phyloP scores from a whole-genome alignment of 35 echinoderm and acorn worm species.

The Antedon bifida region DNA sequence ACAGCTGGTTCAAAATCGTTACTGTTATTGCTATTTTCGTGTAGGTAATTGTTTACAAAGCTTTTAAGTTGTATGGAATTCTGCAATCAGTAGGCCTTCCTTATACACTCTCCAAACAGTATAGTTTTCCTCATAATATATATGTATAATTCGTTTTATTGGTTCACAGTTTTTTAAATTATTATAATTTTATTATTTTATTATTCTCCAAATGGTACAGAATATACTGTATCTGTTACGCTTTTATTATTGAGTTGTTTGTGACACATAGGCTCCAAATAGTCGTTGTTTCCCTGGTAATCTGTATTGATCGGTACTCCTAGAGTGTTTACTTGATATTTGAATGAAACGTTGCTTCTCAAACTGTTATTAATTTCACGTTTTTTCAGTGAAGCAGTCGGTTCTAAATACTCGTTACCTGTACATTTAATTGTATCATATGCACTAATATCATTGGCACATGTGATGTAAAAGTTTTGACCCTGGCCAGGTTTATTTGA shows the following conservation, averaged over 20 bases:
- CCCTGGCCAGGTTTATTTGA: not conserved
- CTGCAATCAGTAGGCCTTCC: too few relatives aligned
- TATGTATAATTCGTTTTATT: too few relatives aligned
- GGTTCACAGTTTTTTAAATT: too few relatives aligned
- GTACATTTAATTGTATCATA: not conserved
- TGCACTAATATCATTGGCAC: not conserved
- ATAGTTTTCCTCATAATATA: too few relatives aligned
- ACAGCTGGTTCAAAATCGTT: too few relatives aligned
- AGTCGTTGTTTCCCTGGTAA: not conserved
- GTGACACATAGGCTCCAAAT: not conserved
- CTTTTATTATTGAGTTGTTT: not conserved
- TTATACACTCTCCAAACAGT: too few relatives aligned
- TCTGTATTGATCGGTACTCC: not conserved
- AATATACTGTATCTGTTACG: not conserved
- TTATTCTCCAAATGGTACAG: not conserved
- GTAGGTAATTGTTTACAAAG: too few relatives aligned
- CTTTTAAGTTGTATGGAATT: too few relatives aligned
- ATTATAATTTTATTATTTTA: not conserved
- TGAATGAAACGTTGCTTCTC: not conserved
- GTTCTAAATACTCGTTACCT: not conserved
- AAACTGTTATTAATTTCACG: not conserved
- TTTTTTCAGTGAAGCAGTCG: not conserved
- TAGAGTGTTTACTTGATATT: not conserved
- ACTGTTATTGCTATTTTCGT: too few relatives aligned
- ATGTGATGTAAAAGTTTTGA: not conserved